Base-by-base conservation (phyloP, 1,140 invertebrate species). In the Drosophila repletoides region DNA sequence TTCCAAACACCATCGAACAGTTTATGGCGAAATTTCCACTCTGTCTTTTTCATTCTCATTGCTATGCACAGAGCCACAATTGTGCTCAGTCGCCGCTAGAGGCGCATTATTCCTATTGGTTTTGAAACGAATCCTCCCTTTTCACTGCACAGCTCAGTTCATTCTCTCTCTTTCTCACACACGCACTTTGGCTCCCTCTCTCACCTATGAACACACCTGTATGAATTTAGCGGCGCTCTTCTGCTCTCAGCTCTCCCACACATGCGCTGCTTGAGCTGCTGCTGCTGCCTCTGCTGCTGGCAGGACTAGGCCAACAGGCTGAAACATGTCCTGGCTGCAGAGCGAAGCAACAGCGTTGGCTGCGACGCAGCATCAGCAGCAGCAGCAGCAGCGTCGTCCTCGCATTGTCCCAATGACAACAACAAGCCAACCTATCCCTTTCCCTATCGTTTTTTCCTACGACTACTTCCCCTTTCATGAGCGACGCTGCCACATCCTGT, bases 281-380 rank as follows among this genome's bases (percentile, higher is more conserved):
- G 72, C 40, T 76, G 76, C 51, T 69, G 58, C 26, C 36, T 22
- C 38, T 51, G 29, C 28, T 56, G 51, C 41, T 43, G 52, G 34
- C 72, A 84, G 79, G 80, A 79, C 79, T 84, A 79, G 80, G 79
- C 64, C 79, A 84, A 84, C 79, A 60, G 55, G 55, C 43, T 53
- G 52, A 28, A n/a, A 5, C 60, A 33, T 29, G 46, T 53, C 56
- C 22, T 48, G 48, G 51, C 52, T 40, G 45, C 19, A 38, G 12
- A 65, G 51, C 19, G 22, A 15, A 64, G 49, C 24, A 21, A 59
- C 53, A 34, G 33, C 41, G 26, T 40, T 14, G 29, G 19, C 40
- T 28, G 58, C 29, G 51, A 28, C 41, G 58, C 48, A n/a, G n/a
- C n/a, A n/a, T n/a, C n/a, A n/a, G n/a, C n/a, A n/a, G n/a, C n/a